A percentile compares a stretch with the other conserved stretches of the same genome.
These are phyloP conservation scores for Parauchenoglanis ngamensis DNA, from an alignment of 2,797 vertebrate genomes.

Conservation along the genomic window DNA sequence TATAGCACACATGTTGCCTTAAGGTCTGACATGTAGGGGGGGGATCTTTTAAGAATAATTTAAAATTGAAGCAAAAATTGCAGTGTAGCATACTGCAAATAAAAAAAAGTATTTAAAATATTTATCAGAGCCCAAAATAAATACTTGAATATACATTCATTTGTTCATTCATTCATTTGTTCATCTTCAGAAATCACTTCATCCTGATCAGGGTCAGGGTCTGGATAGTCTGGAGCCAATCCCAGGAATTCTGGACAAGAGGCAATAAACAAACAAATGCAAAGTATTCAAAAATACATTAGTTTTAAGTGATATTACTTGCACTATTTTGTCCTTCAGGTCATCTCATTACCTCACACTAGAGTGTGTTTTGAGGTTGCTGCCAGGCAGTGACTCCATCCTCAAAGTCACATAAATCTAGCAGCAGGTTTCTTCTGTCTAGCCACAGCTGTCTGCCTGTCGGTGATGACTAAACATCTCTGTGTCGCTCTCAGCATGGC, in stretches of 20 bases:
- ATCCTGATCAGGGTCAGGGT: not conserved
- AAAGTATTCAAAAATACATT: not conserved
- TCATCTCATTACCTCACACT: conserved; percentile 20
- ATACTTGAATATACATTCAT: not conserved
- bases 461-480: conserved; percentile 57
- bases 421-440: conserved; percentile 57
- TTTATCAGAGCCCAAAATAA: not conserved
- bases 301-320: not conserved
- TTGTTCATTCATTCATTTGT: not conserved
- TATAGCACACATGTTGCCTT: not conserved
- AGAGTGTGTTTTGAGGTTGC: conserved; percentile 41
- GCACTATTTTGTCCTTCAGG: not conserved
- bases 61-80: not conserved
- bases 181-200: not conserved
- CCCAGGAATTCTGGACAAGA: not conserved
- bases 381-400: conserved; percentile 50
- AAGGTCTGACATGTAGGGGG: not conserved
- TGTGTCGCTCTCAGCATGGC: conserved; percentile 51
- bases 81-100: not conserved
- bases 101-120: not conserved
- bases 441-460: conserved; percentile 58
- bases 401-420: conserved; percentile 57
- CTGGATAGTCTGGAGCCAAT: not conserved
- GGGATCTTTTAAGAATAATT: too few species aligned
- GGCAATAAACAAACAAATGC: not conserved